phyloP scores from a whole-genome alignment of 2,888 invertebrate genomes.

The Netelia fuscicornis region DNA sequence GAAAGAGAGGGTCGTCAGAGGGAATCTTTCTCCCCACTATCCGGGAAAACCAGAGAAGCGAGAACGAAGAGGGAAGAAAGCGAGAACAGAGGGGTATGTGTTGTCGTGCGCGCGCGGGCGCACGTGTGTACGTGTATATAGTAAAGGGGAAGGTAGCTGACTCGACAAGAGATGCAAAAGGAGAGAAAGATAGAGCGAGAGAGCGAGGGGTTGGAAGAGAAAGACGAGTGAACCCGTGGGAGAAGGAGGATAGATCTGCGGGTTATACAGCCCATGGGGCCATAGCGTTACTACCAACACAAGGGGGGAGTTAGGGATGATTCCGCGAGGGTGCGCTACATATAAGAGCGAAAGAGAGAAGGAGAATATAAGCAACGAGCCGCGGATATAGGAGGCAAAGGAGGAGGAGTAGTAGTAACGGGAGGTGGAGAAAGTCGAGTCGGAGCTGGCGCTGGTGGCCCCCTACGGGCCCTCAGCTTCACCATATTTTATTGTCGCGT shows the following conservation, averaged over 20 bases:
- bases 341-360: conserved; percentile 36
- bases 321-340: conserved; percentile 49
- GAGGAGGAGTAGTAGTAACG: conserved; percentile 29
- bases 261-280: conserved; percentile 49
- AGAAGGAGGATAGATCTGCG: conserved; percentile 52
- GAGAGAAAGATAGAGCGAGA: conserved; percentile 62
- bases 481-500: conserved; percentile 83
- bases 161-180: conserved; percentile 63
- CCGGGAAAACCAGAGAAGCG: conserved; percentile 25
- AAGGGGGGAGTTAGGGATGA: conserved; percentile 41
- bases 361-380: conserved; percentile 45
- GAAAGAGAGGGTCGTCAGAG: conserved; percentile 35
- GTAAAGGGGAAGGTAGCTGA: conserved; percentile 55
- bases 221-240: conserved; percentile 71
- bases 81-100: conserved; percentile 73
- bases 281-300: conserved; percentile 11
- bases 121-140: not conserved
- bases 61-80: conserved; percentile 79
- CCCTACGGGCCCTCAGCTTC: conserved; percentile 73
- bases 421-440: conserved; percentile 71
- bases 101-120: conserved; percentile 41
- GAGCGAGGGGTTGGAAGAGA: conserved; percentile 16
- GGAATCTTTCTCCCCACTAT: conserved; percentile 23
- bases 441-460: conserved; percentile 73
- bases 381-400: not conserved